Conservation (phyloP, 2,888 invertebrate species). For the Eupsilia transversa region DNA sequence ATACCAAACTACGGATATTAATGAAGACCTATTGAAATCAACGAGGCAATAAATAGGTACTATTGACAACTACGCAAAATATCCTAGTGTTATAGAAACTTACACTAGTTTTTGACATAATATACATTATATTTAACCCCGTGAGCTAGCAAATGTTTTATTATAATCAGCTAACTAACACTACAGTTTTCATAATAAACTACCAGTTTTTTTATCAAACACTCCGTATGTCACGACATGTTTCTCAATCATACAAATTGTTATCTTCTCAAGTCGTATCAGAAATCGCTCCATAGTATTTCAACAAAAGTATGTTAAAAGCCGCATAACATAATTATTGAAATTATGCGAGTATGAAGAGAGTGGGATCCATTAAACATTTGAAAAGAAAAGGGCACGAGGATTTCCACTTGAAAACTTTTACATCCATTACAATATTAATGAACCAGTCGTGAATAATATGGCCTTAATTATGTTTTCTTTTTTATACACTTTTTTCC, state of each 20-base stretch:
- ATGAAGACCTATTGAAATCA: neutral
- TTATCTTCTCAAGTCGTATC: neutral
- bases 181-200: neutral
- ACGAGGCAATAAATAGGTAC: neutral
- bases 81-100: neutral
- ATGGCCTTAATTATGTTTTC: constrained; percentile 24
- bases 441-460: constrained; percentile 58
- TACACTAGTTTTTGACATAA: neutral
- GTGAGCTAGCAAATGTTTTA: neutral
- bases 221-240: neutral
- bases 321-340: constrained; percentile 6
- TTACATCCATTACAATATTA: constrained; percentile 60
- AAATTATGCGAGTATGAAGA: constrained; percentile 43
- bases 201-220: neutral
- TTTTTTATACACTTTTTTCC: constrained; percentile 10
- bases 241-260: neutral
- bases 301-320: constrained; percentile 16
- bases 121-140: neutral
- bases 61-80: neutral
- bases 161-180: neutral
- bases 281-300: neutral
- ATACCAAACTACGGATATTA: neutral
- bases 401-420: constrained; percentile 56
- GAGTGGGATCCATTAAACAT: constrained; percentile 48
- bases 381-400: constrained; percentile 59